These are phyloP conservation scores for Myopa testacea DNA, from an alignment of 2,888 invertebrate genomes.

Conservation along the genomic window DNA sequence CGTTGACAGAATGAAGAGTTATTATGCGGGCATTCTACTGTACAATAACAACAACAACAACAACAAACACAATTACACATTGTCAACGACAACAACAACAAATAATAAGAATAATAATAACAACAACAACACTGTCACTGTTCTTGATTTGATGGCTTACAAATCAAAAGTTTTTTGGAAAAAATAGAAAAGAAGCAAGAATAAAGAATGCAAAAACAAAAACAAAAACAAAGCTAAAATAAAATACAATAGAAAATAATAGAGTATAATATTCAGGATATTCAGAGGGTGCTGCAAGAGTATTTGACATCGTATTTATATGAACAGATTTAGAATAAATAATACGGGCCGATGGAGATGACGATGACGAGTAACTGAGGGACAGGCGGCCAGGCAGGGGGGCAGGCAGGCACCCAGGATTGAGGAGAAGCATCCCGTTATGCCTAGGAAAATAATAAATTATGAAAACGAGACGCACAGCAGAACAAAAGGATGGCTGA, in stretches of 20 bases:
- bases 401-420: background rate
- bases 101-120: too few relatives aligned
- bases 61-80: too few relatives aligned
- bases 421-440: too few relatives aligned
- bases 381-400: conserved; percentile 8
- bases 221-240: background rate
- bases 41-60: conserved; percentile 51
- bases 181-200: conserved; percentile 36
- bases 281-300: too few relatives aligned
- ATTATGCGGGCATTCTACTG: conserved; percentile 55
- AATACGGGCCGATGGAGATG: conserved; percentile 7
- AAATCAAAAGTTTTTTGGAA: conserved; percentile 28
- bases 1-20: conserved; percentile 42
- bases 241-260: conserved; percentile 26
- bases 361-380: conserved; percentile 29
- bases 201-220: conserved; percentile 32
- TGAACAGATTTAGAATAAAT: conserved; percentile 38
- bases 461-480: background rate
- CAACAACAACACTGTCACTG: conserved; percentile 47
- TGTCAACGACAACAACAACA: conserved; percentile 53
- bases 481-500: background rate
- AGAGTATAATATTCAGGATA: too few relatives aligned
- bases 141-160: conserved; percentile 39
- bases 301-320: conserved; percentile 26
- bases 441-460: conserved; percentile 31